Evolutionary conservation across 2,888 invertebrate species (phyloP), one percentile per base, ranked within the genome.

Genomic region (Stenodera caucasica): DNA sequence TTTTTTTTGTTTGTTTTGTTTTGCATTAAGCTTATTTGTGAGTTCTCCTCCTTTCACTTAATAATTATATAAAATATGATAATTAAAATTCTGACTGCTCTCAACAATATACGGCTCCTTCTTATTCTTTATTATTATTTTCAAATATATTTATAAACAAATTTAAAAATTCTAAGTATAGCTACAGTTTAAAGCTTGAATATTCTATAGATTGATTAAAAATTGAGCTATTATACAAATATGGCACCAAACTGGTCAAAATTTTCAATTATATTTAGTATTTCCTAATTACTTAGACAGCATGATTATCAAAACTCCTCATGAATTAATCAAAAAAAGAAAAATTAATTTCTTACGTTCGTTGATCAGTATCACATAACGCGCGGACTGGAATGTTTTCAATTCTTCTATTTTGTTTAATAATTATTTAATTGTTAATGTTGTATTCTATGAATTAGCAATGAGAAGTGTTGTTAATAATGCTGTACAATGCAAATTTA

Each of bases 211-310:
- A 75, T 73, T 71, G 75, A 75, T 77, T 78, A 77, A 80, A 81
- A 81, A 80, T 81, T 81, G 81, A 81, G 81, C 81, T 78, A 73
- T 78, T 79, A 79, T 78, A 77, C 80, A 80, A 79, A 78, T 79
- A 80, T 79, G 80, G 80, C 80, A 80, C 80, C 80, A 74, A 77
- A 78, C 75, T 80, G 80, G 80, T 80, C 80, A 77, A 75, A 75
- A 74, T 77, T 76, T 75, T 72, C 75, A 71, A 67, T 30, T 23
- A 73, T 72, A 72, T 70, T 72, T 72, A 68, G 64, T 45, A 23
- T 45, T 35, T n/a, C 14, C 7, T n/a, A 4, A 26, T 26, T 26
- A 26, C 2, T 26, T 5, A 26, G 3, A 23, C 23, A 23, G 2
- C 18, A 9, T 11, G n/a, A 23, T 23, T 45, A 21, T 23, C 45